Evolutionary conservation across 2,113 vertebrate genomes (phyloP).

Genomic region (Clarias macrocephalus): DNA sequence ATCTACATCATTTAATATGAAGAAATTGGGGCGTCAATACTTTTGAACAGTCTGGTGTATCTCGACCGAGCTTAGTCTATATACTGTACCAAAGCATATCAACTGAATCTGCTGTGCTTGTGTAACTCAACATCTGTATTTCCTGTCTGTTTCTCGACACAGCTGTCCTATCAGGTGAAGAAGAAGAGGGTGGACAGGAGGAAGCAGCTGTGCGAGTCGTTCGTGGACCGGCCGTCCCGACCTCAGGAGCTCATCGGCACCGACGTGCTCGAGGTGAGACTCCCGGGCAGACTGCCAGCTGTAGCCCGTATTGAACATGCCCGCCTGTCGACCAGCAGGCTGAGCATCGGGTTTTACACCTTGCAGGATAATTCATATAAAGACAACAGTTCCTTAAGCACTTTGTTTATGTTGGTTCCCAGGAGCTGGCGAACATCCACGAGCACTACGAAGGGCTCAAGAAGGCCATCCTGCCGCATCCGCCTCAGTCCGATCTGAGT

Average conservation of each 20-base stretch:
- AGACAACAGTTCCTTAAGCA: neutral
- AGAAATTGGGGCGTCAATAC: too few relatives aligned
- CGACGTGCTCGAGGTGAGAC: constrained; percentile 67
- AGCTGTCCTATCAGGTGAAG: constrained; percentile 63
- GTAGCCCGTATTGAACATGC: too few relatives aligned
- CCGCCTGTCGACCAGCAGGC: neutral
- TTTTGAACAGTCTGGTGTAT: too few relatives aligned
- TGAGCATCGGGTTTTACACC: neutral
- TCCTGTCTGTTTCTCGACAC: neutral
- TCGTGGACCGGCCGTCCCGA: constrained; percentile 61
- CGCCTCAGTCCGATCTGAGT: constrained; percentile 67
- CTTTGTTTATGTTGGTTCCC: neutral
- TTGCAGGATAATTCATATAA: neutral
- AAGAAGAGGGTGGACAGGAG: constrained; percentile 40
- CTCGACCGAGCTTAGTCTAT: too few relatives aligned
- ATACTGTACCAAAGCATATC: too few relatives aligned
- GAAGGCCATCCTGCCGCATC: constrained; percentile 63
- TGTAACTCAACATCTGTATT: neutral
- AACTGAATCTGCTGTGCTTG: too few relatives aligned
- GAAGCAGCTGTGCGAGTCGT: constrained; percentile 45
- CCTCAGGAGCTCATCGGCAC: constrained; percentile 69
- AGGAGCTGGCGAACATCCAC: constrained; percentile 91
- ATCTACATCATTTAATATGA: too few relatives aligned
- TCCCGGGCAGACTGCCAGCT: neutral
- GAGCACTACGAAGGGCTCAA: constrained; percentile 88